Percentiles rank a stretch among this genome's conserved stretches.
Evolutionary conservation across 2,113 vertebrate species (phyloP).

Genomic region (Xerus inauris): DNA sequence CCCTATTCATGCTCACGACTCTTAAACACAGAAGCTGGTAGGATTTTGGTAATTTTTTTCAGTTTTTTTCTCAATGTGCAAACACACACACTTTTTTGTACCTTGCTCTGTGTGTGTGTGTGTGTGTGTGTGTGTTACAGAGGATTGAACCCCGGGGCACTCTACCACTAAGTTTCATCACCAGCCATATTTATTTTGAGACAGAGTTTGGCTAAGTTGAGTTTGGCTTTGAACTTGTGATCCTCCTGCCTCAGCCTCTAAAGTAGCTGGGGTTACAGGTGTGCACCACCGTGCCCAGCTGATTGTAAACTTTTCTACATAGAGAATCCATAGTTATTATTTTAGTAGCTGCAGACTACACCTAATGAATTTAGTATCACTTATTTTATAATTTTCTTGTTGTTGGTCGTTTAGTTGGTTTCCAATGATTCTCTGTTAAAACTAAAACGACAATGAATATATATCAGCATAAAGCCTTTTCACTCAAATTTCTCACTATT

Average conservation of each 20-base stretch:
- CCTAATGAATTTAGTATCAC: background rate
- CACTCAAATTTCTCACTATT: background rate
- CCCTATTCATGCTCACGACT: constrained; percentile 47
- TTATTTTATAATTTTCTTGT: constrained; percentile 7
- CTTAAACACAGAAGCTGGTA: background rate
- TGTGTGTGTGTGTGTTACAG: too few relatives aligned
- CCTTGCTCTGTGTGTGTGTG: background rate
- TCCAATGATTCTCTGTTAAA: background rate
- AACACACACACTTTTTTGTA: background rate
- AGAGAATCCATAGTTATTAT: background rate
- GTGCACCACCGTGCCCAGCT: background rate
- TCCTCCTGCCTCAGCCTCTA: background rate
- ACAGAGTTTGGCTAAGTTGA: background rate
- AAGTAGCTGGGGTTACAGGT: background rate
- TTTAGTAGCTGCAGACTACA: background rate
- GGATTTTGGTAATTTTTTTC: background rate
- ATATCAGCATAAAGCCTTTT: constrained; percentile 10
- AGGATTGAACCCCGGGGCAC: background rate
- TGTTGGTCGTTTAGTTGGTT: background rate
- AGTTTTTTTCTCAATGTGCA: background rate
- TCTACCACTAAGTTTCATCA: background rate
- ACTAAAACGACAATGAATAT: background rate
- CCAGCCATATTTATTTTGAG: background rate
- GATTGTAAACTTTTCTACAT: constrained; percentile 9
- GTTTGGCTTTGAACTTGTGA: background rate